phyloP scores from a whole-genome alignment of 2,113 vertebrate species.

The Python bivittatus region DNA sequence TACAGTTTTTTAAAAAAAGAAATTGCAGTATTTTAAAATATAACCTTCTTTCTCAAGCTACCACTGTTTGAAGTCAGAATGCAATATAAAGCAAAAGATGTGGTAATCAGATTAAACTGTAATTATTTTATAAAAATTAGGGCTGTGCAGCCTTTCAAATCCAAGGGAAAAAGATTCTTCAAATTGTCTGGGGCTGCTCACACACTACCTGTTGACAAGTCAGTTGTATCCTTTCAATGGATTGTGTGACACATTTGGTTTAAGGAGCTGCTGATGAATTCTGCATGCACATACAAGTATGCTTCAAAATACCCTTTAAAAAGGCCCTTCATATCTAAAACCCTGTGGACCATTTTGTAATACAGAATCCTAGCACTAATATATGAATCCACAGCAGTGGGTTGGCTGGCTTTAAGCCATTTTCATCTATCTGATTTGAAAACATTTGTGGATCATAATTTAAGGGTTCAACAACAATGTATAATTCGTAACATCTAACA shows the following conservation, averaged over 20 bases:
- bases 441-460: not conserved
- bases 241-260: not conserved
- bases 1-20: not conserved
- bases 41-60: not conserved
- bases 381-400: not conserved
- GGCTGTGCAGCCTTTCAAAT: not conserved
- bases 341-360: not conserved
- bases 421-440: not conserved
- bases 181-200: not conserved
- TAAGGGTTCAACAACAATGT: not conserved
- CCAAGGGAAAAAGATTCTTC: not conserved
- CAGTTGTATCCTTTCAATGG: not conserved
- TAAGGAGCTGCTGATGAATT: not conserved
- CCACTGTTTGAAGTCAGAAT: not conserved
- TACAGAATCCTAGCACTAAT: not conserved
- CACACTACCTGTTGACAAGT: not conserved
- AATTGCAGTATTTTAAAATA: too few relatives aligned
- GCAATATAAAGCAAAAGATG: not conserved
- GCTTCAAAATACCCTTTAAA: not conserved
- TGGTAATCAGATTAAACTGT: not conserved
- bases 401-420: not conserved
- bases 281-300: not conserved
- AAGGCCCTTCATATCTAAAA: not conserved
- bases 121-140: not conserved
- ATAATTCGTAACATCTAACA: not conserved